Evolutionary conservation across 2,113 vertebrate genomes (phyloP).

Genomic region (rat (Rattus norvegicus)): GRCr8 NC_086024.1:20846501-20847000

Average conservation of each 20-base stretch:
- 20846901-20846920: neutral
- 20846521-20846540: neutral
- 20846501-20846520: neutral
- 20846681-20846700: neutral
- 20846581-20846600: neutral
- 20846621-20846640: neutral
- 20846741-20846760: accelerated
- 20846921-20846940: neutral
- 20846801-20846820: neutral
- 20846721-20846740: neutral
- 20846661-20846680: too few relatives aligned
- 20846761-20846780: neutral
- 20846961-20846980: neutral
- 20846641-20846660: neutral
- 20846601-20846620: neutral
- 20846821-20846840: neutral
- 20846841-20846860: neutral
- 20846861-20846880: neutral
- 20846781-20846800: neutral
- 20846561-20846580: neutral
- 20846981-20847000: neutral
- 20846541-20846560: neutral
- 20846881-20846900: neutral
- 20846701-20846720: neutral
- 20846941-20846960: neutral